phyloP scores from a whole-genome alignment of 2,113 vertebrate species.

The Donacobius atricapilla region DNA sequence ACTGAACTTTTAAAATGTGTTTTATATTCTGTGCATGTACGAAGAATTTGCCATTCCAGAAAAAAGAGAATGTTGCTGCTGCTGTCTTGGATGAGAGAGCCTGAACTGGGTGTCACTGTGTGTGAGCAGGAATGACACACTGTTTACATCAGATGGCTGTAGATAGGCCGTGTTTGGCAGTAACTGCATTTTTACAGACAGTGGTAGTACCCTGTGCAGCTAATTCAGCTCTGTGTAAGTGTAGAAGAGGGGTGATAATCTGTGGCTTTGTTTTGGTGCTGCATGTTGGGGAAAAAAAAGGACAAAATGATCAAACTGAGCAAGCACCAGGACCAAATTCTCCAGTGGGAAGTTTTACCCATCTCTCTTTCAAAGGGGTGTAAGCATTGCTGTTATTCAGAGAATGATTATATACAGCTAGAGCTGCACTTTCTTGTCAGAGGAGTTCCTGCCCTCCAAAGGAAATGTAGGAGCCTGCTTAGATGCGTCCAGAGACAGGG shows the following conservation, averaged over 20 bases:
- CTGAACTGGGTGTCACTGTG: neutral
- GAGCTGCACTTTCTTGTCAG: neutral
- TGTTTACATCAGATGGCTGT: neutral
- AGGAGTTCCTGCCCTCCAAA: neutral
- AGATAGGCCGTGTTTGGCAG: neutral
- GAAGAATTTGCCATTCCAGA: neutral
- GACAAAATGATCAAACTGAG: neutral
- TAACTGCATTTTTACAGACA: neutral
- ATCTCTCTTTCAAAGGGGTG: rapidly evolving
- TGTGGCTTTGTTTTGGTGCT: neutral
- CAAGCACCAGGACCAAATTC: neutral
- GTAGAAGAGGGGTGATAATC: neutral
- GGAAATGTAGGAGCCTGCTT: neutral
- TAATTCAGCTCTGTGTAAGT: neutral
- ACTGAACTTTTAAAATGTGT: neutral
- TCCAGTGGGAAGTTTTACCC: neutral
- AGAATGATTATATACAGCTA: neutral
- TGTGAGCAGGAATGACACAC: neutral
- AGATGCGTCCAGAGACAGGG: neutral
- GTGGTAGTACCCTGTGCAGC: neutral
- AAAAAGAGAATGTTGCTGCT: neutral
- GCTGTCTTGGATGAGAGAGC: neutral
- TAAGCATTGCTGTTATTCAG: neutral
- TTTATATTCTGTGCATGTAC: neutral
- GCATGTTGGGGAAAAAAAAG: neutral